Evolutionary conservation across 2,113 vertebrate genomes (phyloP).

Genomic region (Nansenia antarctica): DNA sequence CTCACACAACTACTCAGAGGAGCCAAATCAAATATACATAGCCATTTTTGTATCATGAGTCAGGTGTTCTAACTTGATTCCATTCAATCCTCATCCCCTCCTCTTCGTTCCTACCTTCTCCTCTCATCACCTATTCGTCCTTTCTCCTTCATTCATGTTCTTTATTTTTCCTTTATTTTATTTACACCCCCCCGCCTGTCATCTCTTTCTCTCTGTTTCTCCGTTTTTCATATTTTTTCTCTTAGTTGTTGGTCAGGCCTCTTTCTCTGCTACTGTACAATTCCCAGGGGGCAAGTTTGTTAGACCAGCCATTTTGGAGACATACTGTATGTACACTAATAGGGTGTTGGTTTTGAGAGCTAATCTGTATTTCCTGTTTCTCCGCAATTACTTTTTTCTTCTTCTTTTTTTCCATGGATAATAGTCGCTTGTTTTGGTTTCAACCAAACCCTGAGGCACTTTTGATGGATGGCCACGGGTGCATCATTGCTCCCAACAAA

Average conservation of each 20-base stretch:
- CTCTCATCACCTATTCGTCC: slow-evolving; percentile 12
- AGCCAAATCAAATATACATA: slow-evolving; percentile 56
- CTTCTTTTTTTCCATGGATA: slow-evolving; percentile 22
- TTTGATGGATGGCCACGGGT: slow-evolving; percentile 46
- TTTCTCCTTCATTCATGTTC: slow-evolving; percentile 7
- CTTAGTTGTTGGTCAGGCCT: neutral
- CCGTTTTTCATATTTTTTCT: neutral
- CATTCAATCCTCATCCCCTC: slow-evolving; percentile 34
- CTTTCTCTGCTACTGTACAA: neutral
- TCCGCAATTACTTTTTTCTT: slow-evolving; percentile 10
- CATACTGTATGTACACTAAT: neutral
- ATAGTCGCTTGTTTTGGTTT: slow-evolving; percentile 48
- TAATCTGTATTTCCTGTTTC: slow-evolving; percentile 7
- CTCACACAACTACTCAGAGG: neutral
- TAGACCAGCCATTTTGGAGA: neutral
- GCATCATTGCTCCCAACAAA: neutral
- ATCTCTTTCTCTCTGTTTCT: neutral
- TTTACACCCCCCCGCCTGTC: neutral
- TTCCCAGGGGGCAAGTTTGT: neutral
- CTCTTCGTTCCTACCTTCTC: slow-evolving; percentile 36
- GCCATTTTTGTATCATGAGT: slow-evolving; percentile 47
- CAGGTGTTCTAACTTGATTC: slow-evolving; percentile 44
- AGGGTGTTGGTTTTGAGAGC: neutral
- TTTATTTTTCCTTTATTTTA: neutral
- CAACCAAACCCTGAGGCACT: slow-evolving; percentile 26